These are phyloP conservation scores for Poliocrania exsul DNA, from an alignment of 2,797 vertebrate genomes.

Conservation along the genomic window DNA sequence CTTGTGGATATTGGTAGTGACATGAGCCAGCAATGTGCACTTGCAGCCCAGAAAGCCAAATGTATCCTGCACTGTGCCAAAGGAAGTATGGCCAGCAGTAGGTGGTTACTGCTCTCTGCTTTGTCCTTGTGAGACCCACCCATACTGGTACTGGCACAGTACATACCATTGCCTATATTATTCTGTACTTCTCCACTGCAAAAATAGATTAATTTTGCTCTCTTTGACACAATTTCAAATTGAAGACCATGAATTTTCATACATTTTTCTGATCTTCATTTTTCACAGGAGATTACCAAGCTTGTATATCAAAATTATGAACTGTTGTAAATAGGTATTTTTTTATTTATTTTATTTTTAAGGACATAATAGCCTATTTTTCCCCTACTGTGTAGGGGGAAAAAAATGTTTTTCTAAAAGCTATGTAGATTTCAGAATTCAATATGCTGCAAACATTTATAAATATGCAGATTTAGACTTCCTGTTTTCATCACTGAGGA, in stretches of 20 bases:
- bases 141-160: neutral
- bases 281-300: neutral
- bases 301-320: neutral
- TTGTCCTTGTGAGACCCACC: neutral
- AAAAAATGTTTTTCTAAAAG: neutral
- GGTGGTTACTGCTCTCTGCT: neutral
- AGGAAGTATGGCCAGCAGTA: neutral
- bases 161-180: neutral
- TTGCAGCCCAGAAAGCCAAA: neutral
- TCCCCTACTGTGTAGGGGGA: neutral
- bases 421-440: neutral
- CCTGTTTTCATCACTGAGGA: neutral
- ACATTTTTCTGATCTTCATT: neutral
- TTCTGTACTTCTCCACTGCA: neutral
- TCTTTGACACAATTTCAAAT: neutral
- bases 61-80: neutral
- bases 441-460: neutral
- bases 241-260: neutral
- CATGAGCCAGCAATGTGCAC: neutral
- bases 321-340: neutral
- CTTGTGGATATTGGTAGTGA: neutral
- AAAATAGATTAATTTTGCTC: neutral
- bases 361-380: neutral
- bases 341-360: neutral
- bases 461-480: neutral